Evolutionary conservation across 2,888 invertebrate species (phyloP).

Genomic region (Magallana nippona): DNA sequence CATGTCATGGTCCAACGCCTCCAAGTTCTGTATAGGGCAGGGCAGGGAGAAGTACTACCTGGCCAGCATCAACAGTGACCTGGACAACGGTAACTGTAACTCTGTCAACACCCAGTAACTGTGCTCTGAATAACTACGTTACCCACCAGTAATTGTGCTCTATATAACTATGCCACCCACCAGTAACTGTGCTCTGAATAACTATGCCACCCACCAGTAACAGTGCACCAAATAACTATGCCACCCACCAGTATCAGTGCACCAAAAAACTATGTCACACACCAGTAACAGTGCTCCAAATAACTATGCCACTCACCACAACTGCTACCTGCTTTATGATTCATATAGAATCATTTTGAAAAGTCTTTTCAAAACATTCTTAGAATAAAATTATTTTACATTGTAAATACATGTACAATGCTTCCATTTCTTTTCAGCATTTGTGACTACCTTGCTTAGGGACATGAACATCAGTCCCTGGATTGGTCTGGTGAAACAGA

Average conservation of each 20-base stretch:
- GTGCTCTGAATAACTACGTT: neutral
- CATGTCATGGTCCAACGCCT: conserved; percentile 61
- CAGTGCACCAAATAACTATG: too few species aligned
- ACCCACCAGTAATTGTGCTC: neutral
- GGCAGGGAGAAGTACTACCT: conserved; percentile 59
- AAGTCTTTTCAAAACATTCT: neutral
- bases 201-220: too few species aligned
- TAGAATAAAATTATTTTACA: neutral
- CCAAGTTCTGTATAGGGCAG: conserved; percentile 54
- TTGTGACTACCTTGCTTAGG: conserved; percentile 62
- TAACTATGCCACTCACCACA: neutral
- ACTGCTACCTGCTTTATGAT: too few species aligned
- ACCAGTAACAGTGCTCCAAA: too few species aligned
- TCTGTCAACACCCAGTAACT: neutral
- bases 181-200: too few species aligned
- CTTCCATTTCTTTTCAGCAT: conserved; percentile 57
- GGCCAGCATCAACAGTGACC: conserved; percentile 62
- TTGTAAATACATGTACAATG: neutral
- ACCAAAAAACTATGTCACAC: too few species aligned
- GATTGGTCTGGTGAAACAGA: conserved; percentile 65
- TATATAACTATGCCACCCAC: too few species aligned
- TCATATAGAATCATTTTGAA: too few species aligned
- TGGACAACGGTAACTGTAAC: conserved; percentile 61
- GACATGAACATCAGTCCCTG: conserved; percentile 61
- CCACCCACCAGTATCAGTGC: too few species aligned